Evolutionary conservation across 1,140 invertebrate genomes (phyloP).

Genomic region (Myzus persicae): DNA sequence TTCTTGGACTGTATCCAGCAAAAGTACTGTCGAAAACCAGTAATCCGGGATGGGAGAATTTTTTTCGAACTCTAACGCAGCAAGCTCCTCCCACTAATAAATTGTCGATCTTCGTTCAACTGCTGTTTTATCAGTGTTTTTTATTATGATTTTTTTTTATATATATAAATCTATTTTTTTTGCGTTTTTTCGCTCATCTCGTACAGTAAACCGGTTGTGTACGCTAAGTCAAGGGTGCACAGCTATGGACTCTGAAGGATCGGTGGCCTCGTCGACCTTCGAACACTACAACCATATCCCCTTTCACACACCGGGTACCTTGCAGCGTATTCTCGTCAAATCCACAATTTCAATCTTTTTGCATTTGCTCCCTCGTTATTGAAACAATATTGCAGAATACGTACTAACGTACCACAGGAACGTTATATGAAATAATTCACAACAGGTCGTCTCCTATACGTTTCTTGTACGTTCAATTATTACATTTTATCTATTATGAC

Average conservation of each 20-base stretch:
- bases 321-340: not conserved
- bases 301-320: not conserved
- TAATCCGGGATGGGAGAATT: conserved; percentile 40
- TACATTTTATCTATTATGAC: not conserved
- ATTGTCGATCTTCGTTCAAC: not conserved
- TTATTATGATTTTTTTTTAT: not conserved
- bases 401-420: not conserved
- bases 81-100: not conserved
- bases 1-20: conserved; percentile 44
- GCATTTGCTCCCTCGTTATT: not conserved
- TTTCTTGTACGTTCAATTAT: not conserved
- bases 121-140: not conserved
- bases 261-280: conserved; percentile 54
- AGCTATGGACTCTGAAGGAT: conserved; percentile 34
- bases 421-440: not conserved
- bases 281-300: conserved; percentile 10
- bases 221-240: conserved; percentile 53
- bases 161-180: not conserved
- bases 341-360: not conserved
- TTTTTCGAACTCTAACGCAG: not conserved
- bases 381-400: not conserved
- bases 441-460: not conserved
- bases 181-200: conserved; percentile 2
- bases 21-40: conserved; percentile 43
- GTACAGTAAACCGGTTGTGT: conserved; percentile 21